phyloP scores from a whole-genome alignment of 2,888 invertebrate species.

The Eupithecia dodoneata region DNA sequence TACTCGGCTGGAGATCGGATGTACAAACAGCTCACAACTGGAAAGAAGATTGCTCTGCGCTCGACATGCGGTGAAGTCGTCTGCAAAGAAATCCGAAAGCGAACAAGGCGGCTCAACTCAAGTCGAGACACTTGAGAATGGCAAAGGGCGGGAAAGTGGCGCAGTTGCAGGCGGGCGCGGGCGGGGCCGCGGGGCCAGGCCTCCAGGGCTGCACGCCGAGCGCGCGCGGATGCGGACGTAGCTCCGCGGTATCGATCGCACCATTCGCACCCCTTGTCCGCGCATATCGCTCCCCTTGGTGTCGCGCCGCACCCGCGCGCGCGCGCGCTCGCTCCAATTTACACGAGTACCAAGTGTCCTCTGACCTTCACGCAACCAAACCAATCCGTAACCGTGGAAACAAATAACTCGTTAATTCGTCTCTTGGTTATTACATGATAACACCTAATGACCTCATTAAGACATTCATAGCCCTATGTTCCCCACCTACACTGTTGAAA shows the following conservation, averaged over 20 bases:
- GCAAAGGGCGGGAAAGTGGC: constrained; percentile 39
- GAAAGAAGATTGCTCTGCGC: constrained; percentile 33
- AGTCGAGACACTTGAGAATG: constrained; percentile 41
- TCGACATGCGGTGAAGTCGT: constrained; percentile 31
- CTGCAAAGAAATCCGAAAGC: constrained; percentile 35
- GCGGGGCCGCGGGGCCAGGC: constrained; percentile 40
- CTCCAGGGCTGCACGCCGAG: constrained; percentile 21
- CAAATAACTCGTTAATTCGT: constrained; percentile 44
- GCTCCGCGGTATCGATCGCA: constrained; percentile 55
- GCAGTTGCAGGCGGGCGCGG: constrained; percentile 51
- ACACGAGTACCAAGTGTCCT: constrained; percentile 65
- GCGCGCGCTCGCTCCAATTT: constrained; percentile 49
- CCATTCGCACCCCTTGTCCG: constrained; percentile 43
- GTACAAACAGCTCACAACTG: constrained; percentile 28
- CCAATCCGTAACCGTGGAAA: constrained; percentile 49
- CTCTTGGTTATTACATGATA: constrained; percentile 27
- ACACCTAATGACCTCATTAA: constrained; percentile 28
- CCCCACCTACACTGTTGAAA: background rate
- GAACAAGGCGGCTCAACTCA: constrained; percentile 39
- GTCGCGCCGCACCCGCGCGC: constrained; percentile 51
- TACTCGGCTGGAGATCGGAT: constrained; percentile 10
- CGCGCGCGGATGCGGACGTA: constrained; percentile 56
- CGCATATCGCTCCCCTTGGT: constrained; percentile 52
- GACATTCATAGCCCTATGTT: constrained; percentile 21
- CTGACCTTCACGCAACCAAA: constrained; percentile 63